Base-by-base conservation (phyloP, 2,888 invertebrate species). In the Scrobipalpa costella region DNA sequence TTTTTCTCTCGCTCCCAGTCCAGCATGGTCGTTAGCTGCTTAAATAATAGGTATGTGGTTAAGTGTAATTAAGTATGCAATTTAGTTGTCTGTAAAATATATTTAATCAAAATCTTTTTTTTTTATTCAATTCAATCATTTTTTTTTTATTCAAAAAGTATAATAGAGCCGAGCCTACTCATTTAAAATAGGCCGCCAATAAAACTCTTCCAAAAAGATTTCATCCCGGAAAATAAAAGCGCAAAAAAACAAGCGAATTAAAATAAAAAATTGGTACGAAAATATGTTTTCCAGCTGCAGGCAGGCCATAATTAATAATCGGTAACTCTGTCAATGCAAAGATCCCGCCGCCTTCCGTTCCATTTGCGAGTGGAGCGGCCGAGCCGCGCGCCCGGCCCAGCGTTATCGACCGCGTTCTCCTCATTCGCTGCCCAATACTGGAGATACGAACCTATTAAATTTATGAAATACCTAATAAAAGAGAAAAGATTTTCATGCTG, bases 351-450 rank as follows among this genome's bases (percentile, higher is more conserved):
- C 72, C 77, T 81, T 79, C 80, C 78, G 77, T 78, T 80, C 77
- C 79, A 78, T 79, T 81, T 80, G 79, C 73, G 27, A 27, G 27
- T 5, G 27, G 27, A 27, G 27, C 27, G 27, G 27, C 27, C 27
- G 27, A 5, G 27, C 27, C 27, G 27, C 76, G 77, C 73, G 74
- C 78, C 75, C 80, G 81, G n/a, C n/a, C n/a, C n/a, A 82, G 50
- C 81, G 81, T 80, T 84, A 84, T 86, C 79, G 86, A 84, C 86
- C 82, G 81, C 70, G 76, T 78, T 63, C n/a, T 61, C 58, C 80
- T 76, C 76, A 71, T 74, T 75, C 71, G 66, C 68, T 71, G 65
- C 69, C 71, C 72, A 70, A 73, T 72, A 70, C 68, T 70, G 72
- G 71, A 71, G 21, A 79, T 77, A 79, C 71, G 69, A 69, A n/a